Conservation (phyloP, 1,140 invertebrate genomes). For the Chrysoperla carnea region DNA sequence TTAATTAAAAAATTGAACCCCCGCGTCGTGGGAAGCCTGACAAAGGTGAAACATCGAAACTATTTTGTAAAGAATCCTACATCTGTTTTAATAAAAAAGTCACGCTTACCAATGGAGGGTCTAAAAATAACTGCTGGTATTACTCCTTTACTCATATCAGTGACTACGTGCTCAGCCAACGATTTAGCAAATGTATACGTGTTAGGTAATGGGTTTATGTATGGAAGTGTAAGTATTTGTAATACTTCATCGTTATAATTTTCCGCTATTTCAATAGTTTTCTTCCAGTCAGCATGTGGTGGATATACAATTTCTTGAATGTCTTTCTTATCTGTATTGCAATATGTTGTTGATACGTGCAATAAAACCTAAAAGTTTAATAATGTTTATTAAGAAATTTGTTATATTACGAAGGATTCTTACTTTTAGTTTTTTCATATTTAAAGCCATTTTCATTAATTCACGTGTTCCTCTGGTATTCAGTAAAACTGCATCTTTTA, state of each 20-base stretch:
- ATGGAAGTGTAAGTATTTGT: slow-evolving; percentile 46
- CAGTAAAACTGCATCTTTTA: slow-evolving; percentile 43
- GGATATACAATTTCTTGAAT: slow-evolving; percentile 71
- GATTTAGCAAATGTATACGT: slow-evolving; percentile 78
- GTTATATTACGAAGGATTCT: no score
- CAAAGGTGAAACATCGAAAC: no score
- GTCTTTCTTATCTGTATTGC: slow-evolving; percentile 48
- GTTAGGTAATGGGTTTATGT: slow-evolving; percentile 56
- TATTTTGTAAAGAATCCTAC: no score
- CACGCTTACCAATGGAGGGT: slow-evolving; percentile 68
- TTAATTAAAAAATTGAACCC: no score
- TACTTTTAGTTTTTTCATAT: slow-evolving; percentile 46
- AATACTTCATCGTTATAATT: slow-evolving; percentile 42
- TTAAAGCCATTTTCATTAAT: slow-evolving; percentile 40
- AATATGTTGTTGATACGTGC: slow-evolving; percentile 75
- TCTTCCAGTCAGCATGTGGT: slow-evolving; percentile 62
- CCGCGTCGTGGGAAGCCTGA: no score
- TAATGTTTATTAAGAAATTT: no score
- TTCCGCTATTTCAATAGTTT: slow-evolving; percentile 67
- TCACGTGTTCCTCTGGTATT: slow-evolving; percentile 50
- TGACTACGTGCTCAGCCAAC: slow-evolving; percentile 57
- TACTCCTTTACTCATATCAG: slow-evolving; percentile 39
- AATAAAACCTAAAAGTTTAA: slow-evolving; percentile 35
- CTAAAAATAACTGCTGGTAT: slow-evolving; percentile 71
- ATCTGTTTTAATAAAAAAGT: no score